phyloP scores from a whole-genome alignment of 2,888 invertebrate genomes.

The Pollenia angustigena region DNA sequence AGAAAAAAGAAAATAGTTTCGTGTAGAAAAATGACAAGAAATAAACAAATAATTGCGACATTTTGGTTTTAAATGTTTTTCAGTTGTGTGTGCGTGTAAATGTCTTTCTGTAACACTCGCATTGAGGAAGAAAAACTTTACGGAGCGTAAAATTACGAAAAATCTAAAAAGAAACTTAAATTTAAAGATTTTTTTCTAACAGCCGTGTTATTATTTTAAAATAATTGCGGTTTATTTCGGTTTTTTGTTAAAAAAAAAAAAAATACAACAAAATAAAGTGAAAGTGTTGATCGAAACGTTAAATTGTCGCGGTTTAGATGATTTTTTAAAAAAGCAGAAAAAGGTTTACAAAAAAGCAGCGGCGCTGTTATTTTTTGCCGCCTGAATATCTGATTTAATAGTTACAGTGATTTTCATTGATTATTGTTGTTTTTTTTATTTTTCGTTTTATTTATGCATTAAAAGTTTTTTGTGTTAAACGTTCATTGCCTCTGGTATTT shows the following conservation, averaged over 20 bases:
- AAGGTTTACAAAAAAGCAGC: conserved; percentile 20
- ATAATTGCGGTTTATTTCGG: conserved; percentile 46
- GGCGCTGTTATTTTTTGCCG: conserved; percentile 39
- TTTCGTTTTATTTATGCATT: not conserved
- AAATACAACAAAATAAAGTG: conserved; percentile 55
- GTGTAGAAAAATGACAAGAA: conserved; percentile 49
- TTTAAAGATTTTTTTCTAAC: conserved; percentile 37
- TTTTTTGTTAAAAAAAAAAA: conserved; percentile 2
- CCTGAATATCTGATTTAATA: conserved; percentile 54
- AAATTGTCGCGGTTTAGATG: conserved; percentile 45
- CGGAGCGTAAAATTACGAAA: conserved; percentile 65
- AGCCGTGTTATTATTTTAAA: conserved; percentile 14
- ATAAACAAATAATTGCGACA: conserved; percentile 62
- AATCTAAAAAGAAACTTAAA: conserved; percentile 7
- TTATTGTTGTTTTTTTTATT: not conserved
- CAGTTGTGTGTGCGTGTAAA: conserved; percentile 7
- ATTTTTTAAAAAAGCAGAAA: conserved; percentile 26
- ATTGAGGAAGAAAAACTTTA: conserved; percentile 54
- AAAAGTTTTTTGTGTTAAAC: conserved; percentile 11
- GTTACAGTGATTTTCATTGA: conserved; percentile 19
- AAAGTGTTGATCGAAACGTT: conserved; percentile 64
- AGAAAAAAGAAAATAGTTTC: conserved; percentile 30
- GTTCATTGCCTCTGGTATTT: conserved; percentile 41
- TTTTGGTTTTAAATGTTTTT: conserved; percentile 48
- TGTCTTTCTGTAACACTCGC: conserved; percentile 39